A percentile compares a stretch with the other conserved stretches of the same genome.
Conservation (phyloP, 2,888 invertebrate species). For the Noctua janthe region DNA sequence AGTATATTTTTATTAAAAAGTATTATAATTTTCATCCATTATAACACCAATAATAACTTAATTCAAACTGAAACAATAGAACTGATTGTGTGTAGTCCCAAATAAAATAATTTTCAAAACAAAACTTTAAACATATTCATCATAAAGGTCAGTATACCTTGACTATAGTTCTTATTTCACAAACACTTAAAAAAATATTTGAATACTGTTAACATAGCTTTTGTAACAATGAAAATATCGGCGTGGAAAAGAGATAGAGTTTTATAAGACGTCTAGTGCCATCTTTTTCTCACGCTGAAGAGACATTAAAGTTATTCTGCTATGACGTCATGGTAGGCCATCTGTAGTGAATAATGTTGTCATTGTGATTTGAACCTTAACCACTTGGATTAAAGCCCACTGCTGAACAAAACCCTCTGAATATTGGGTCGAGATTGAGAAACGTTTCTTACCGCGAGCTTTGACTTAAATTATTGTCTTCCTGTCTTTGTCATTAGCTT, state of each 20-base stretch:
- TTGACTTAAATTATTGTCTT: background rate
- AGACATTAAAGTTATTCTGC: background rate
- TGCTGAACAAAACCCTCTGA: background rate
- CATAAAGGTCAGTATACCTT: background rate
- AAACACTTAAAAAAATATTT: background rate
- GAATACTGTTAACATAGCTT: background rate
- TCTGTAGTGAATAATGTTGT: background rate
- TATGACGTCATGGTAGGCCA: background rate
- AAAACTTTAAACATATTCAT: background rate
- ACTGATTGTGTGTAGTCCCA: constrained; percentile 41
- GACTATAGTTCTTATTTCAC: background rate
- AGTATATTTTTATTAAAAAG: background rate
- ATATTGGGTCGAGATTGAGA: background rate
- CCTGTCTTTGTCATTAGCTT: background rate
- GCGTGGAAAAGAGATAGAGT: background rate
- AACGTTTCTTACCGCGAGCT: background rate
- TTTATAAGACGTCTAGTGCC: background rate
- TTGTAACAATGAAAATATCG: background rate
- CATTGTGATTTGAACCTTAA: background rate
- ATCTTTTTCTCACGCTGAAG: background rate
- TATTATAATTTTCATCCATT: background rate
- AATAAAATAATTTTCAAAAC: background rate
- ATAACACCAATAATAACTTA: background rate
- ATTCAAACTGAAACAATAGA: constrained; percentile 26
- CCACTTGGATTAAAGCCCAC: background rate